phyloP scores from a whole-genome alignment of 1,140 invertebrate species.

The Adelges cooleyi region DNA sequence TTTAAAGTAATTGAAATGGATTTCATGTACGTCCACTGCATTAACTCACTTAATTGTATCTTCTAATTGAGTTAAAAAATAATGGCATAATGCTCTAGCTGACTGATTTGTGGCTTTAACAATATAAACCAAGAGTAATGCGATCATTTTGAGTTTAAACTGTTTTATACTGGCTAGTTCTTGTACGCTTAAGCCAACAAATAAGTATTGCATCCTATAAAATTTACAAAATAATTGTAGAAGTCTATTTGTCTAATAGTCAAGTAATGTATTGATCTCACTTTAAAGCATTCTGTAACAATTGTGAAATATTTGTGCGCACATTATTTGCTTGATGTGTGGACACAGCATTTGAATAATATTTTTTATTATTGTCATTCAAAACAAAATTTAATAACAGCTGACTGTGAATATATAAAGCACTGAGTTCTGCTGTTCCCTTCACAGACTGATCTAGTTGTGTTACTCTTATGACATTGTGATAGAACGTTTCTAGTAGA shows the following conservation, averaged over 20 bases:
- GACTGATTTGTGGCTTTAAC: slow-evolving; percentile 50
- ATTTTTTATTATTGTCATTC: slow-evolving; percentile 37
- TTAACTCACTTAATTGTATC: slow-evolving; percentile 43
- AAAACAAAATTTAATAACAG: slow-evolving; percentile 41
- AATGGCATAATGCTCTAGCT: slow-evolving; percentile 46
- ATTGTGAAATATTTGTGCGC: slow-evolving; percentile 44
- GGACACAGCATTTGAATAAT: slow-evolving; percentile 42
- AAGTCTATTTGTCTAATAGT: background rate
- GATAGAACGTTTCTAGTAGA: slow-evolving; percentile 56
- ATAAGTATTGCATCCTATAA: slow-evolving; percentile 63
- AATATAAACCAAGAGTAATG: slow-evolving; percentile 68
- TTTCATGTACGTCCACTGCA: too few species aligned
- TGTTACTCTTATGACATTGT: slow-evolving; percentile 60
- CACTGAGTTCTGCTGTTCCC: slow-evolving; percentile 60
- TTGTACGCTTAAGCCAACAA: slow-evolving; percentile 60
- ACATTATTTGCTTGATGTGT: slow-evolving; percentile 38
- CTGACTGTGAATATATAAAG: slow-evolving; percentile 59
- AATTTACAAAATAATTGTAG: slow-evolving; percentile 24
- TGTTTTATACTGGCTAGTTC: slow-evolving; percentile 70
- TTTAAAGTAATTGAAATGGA: too few species aligned
- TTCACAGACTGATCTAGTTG: slow-evolving; percentile 71
- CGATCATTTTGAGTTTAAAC: slow-evolving; percentile 68
- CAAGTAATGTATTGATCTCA: slow-evolving; percentile 32
- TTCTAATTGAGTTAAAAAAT: slow-evolving; percentile 51
- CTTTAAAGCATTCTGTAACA: slow-evolving; percentile 60